phyloP scores from a whole-genome alignment of 2,888 invertebrate genomes.

The Priocnemis perturbator region DNA sequence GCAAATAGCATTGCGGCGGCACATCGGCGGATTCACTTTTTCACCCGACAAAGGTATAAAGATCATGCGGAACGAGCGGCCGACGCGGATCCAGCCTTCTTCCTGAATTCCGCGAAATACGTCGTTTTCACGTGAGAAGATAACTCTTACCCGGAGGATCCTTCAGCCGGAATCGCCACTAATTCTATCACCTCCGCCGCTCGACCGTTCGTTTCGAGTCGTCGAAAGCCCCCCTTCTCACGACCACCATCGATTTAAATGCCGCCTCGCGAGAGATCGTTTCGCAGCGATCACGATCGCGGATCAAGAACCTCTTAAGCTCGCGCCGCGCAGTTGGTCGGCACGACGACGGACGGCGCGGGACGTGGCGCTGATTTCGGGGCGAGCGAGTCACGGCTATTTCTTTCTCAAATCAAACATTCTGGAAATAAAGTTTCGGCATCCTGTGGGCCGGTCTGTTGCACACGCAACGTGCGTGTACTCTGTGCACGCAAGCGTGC shows the following conservation, averaged over 20 bases:
- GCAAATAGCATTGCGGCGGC: too few species aligned
- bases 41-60: too few species aligned
- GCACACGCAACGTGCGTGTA: conserved; percentile 32
- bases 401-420: conserved; percentile 72
- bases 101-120: too few species aligned
- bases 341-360: conserved; percentile 44
- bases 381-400: conserved; percentile 63
- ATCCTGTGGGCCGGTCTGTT: conserved; percentile 41
- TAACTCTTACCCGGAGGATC: too few species aligned
- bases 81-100: too few species aligned
- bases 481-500: too few species aligned
- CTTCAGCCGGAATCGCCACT: too few species aligned
- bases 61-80: too few species aligned
- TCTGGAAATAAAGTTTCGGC: conserved; percentile 73
- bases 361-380: conserved; percentile 9
- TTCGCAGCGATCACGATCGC: conserved; percentile 14
- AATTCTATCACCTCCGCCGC: too few species aligned
- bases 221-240: neutral
- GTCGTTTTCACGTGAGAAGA: too few species aligned
- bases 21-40: too few species aligned
- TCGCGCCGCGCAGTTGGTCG: conserved; percentile 59
- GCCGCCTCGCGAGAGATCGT: neutral
- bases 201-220: neutral
- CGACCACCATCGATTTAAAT: neutral
- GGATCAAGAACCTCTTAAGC: conserved; percentile 71